phyloP scores from a whole-genome alignment of 2,797 vertebrate genomes.

The Pangasius mekongensis region DNA sequence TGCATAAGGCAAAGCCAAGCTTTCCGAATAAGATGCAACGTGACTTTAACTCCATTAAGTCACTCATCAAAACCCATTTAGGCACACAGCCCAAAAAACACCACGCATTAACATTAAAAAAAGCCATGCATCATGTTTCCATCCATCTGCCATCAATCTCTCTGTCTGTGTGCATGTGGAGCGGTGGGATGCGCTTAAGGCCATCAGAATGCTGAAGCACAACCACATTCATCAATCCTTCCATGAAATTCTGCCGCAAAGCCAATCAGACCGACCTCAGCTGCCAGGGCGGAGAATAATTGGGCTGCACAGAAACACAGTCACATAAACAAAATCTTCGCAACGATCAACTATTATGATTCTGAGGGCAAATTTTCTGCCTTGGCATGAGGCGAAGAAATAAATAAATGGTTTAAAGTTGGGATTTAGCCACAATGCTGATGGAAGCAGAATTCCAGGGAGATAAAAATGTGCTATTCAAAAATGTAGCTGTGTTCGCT shows the following conservation, averaged over 20 bases:
- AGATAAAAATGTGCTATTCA: slow-evolving; percentile 2
- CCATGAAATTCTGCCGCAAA: slow-evolving; percentile 52
- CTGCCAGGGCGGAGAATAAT: slow-evolving; percentile 4
- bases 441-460: neutral
- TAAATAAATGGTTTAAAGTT: slow-evolving; percentile 3
- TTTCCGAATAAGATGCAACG: neutral
- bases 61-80: slow-evolving; percentile 14
- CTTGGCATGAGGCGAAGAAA: neutral
- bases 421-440: neutral
- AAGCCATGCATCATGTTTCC: slow-evolving; percentile 22
- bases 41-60: slow-evolving; percentile 8
- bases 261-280: slow-evolving; percentile 38
- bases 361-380: neutral
- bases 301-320: neutral
- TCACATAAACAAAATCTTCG: slow-evolving; percentile 15
- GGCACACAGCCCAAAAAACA: neutral
- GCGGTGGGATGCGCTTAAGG: slow-evolving; percentile 9
- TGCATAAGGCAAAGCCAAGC: neutral
- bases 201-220: slow-evolving; percentile 48
- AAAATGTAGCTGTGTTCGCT: neutral
- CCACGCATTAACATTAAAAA: neutral
- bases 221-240: slow-evolving; percentile 57
- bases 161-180: neutral
- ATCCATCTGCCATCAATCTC: slow-evolving; percentile 7
- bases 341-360: neutral